phyloP scores from a whole-genome alignment of 2,888 invertebrate species.

The Tryphoninae sp. region DNA sequence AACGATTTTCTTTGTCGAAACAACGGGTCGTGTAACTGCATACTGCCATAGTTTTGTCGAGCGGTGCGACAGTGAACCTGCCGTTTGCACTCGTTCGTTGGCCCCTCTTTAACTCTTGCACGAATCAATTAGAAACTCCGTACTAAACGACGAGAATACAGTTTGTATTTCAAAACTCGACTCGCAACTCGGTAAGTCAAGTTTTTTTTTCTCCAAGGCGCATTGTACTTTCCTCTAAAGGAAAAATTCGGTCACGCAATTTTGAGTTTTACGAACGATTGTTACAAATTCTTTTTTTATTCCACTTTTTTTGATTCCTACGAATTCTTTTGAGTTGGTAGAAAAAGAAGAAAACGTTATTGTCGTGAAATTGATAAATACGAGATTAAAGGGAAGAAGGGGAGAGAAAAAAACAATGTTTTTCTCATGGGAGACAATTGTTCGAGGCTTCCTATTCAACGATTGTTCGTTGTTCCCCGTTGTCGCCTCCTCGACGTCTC shows the following conservation, averaged over 20 bases:
- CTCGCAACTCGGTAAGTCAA: no score
- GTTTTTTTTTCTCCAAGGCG: no score
- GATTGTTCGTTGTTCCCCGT: neutral
- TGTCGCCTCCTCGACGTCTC: no score
- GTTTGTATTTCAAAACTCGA: conserved; percentile 33
- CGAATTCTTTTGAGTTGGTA: neutral
- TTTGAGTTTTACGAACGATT: no score
- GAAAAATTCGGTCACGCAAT: no score
- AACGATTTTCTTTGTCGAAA: conserved; percentile 57
- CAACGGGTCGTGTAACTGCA: conserved; percentile 39
- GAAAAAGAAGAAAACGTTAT: neutral
- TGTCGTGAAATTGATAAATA: no score
- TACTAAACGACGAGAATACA: conserved; percentile 63
- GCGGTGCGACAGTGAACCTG: conserved; percentile 44
- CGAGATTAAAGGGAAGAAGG: neutral
- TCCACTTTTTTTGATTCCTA: no score
- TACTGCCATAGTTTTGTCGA: conserved; percentile 58
- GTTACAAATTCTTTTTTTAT: no score
- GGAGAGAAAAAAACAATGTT: neutral
- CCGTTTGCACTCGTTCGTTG: conserved; percentile 34
- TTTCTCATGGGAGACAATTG: neutral
- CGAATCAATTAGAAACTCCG: conserved; percentile 66
- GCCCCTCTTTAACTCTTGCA: conserved; percentile 35
- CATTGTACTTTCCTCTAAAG: no score
- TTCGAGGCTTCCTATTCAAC: neutral